Conservation (phyloP, 2,113 vertebrate species). For the Speoplatyrhinus poulsoni region DNA sequence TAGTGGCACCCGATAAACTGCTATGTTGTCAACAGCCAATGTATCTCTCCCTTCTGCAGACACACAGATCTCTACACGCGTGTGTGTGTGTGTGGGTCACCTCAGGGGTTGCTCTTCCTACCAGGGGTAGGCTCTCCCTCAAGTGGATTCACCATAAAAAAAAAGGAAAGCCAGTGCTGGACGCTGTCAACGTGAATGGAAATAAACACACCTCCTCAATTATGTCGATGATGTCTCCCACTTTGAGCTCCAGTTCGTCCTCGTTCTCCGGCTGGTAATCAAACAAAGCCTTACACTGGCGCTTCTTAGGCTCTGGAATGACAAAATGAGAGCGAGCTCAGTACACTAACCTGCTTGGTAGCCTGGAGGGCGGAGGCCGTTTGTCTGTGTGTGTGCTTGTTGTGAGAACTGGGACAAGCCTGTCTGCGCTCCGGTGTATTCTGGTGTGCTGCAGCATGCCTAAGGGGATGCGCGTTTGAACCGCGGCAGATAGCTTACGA, state of each 20-base stretch:
- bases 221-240: constrained; percentile 88
- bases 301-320: constrained; percentile 83
- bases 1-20: neutral
- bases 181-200: neutral
- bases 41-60: too few species aligned
- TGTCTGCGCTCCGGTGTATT: neutral
- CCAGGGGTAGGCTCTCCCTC: too few species aligned
- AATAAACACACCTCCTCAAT: constrained; percentile 83
- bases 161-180: too few species aligned
- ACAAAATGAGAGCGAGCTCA: constrained; percentile 17
- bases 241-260: constrained; percentile 90
- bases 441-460: neutral
- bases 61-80: too few species aligned
- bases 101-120: too few species aligned
- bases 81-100: too few species aligned
- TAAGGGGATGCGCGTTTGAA: neutral
- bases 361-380: neutral
- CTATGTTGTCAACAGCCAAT: neutral
- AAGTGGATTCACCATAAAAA: too few species aligned
- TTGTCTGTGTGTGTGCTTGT: neutral
- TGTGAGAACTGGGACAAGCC: too few species aligned
- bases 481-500: neutral
- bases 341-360: constrained; percentile 6
- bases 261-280: constrained; percentile 91
- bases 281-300: constrained; percentile 87